Base-by-base conservation (phyloP, 2,888 invertebrate genomes). In the Cynaeus angustus region DNA sequence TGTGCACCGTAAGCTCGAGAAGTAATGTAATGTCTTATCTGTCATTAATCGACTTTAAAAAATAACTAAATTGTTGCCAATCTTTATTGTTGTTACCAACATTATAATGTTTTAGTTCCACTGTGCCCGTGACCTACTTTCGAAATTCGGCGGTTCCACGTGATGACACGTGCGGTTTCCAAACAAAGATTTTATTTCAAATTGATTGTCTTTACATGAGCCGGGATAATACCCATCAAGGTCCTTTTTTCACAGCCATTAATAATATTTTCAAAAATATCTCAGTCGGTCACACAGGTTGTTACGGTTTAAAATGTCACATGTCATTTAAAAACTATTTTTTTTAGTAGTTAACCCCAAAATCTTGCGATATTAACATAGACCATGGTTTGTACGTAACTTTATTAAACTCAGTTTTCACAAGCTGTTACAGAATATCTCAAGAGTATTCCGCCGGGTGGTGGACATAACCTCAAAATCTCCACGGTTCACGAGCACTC, bases 1-100 rank as follows among this genome's bases (percentile, higher is more conserved):
- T 71, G 71, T 62, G 71, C 69, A 73, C 70, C 66, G 64, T 64
- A 68, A 68, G 66, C 70, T 66, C 64, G 55, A 64, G 58, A 70
- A 72, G 58, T 56, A 61, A 53, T 66, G 66, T 46, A 66, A 69
- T 72, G 68, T 68, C 64, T 71, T 59, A 71, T 59, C 74, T 76
- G 76, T 76, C 76, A 76, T 70, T 61, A 59, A 72, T 72, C 71
- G 73, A 74, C 74, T 71, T 74, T 73, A n/a, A 58, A 74, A 74
- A 56, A 56, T 41, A 53, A 53, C 53, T 53, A 53, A 14, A 13
- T 53, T 53, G 53, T 53, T 53, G 14, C 53, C 53, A 53, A 53
- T 33, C 33, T 53, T 53, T 53, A 53, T 33, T 33, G n/a, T 9
- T 37, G 28, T 53, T 33, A 33, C 53, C 53, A 53, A 53, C 53